Conservation (phyloP, 2,797 vertebrate genomes). For the Pipistrellus kuhlii region DNA sequence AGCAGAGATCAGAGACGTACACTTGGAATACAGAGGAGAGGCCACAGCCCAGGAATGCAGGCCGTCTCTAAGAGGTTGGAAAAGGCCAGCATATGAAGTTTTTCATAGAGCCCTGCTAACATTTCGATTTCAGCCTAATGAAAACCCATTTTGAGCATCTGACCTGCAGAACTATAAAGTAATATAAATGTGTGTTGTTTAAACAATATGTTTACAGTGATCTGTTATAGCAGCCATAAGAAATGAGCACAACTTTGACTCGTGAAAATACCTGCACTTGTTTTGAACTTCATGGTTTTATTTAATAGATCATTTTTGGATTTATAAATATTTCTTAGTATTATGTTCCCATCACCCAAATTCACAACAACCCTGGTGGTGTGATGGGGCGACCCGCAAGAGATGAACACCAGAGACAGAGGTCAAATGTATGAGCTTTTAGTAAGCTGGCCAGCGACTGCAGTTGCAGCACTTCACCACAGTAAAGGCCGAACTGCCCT, state of each 20-base stretch:
- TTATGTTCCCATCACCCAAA: background rate
- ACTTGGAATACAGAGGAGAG: background rate
- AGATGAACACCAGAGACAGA: no score
- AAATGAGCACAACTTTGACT: background rate
- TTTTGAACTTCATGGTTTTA: conserved; percentile 9
- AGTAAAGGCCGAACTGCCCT: no score
- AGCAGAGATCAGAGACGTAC: background rate
- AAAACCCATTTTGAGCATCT: background rate
- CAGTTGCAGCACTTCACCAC: no score
- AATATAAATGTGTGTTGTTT: background rate
- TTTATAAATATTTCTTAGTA: background rate
- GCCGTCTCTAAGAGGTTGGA: background rate
- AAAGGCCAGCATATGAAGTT: background rate
- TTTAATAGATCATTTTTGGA: background rate
- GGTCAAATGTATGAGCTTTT: no score
- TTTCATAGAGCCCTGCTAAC: background rate
- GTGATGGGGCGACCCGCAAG: no score
- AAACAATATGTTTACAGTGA: background rate
- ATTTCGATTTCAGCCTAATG: background rate
- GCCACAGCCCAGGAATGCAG: accelerated
- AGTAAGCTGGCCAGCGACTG: no score
- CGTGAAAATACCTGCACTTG: background rate
- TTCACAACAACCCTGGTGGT: background rate
- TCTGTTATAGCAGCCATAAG: background rate
- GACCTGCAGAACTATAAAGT: background rate